These are phyloP conservation scores for Leptura quadrifasciata DNA, from an alignment of 2,888 invertebrate species.

Conservation along the genomic window DNA sequence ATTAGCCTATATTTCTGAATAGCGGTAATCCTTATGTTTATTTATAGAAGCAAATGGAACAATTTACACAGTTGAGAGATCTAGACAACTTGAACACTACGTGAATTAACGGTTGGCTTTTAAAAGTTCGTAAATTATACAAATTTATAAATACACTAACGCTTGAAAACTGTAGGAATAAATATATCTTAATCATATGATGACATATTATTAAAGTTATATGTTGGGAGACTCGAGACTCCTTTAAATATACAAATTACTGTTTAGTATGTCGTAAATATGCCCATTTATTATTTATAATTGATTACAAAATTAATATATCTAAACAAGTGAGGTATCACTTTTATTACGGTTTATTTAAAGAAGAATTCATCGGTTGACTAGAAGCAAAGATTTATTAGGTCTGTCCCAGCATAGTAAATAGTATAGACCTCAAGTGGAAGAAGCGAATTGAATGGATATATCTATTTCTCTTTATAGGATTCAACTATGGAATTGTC, in stretches of 20 bases:
- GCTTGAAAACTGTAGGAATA: background rate
- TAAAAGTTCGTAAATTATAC: slow-evolving; percentile 47
- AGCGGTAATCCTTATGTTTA: slow-evolving; percentile 23
- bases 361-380: no score
- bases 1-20: slow-evolving; percentile 25
- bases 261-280: background rate
- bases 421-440: no score
- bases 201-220: background rate
- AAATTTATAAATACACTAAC: slow-evolving; percentile 45
- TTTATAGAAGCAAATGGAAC: slow-evolving; percentile 29
- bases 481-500: no score
- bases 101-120: slow-evolving; percentile 45
- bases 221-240: background rate
- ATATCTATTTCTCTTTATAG: no score
- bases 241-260: background rate
- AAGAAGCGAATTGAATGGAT: no score
- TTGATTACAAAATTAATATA: no score
- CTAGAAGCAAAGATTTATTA: no score
- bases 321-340: no score
- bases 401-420: no score
- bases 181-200: slow-evolving; percentile 4
- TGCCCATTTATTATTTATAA: background rate
- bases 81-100: slow-evolving; percentile 33
- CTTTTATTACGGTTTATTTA: no score
- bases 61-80: slow-evolving; percentile 40